A percentile compares a stretch with the other conserved stretches of the same genome.
These are phyloP conservation scores for Hirtodrosophila duncani DNA, from an alignment of 2,888 invertebrate species.

Conservation along the genomic window DNA sequence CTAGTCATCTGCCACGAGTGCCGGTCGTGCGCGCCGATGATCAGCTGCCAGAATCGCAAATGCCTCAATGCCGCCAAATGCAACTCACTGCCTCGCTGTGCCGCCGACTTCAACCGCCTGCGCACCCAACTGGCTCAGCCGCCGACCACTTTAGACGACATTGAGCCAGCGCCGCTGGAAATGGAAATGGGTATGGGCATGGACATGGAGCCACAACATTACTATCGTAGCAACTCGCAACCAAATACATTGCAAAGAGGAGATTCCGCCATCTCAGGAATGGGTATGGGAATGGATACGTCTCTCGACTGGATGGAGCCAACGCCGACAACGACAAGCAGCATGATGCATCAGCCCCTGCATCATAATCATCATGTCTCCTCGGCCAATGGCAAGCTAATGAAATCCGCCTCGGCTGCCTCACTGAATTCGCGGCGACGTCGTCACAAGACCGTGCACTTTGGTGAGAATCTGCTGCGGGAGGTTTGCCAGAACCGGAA, in stretches of 20 bases:
- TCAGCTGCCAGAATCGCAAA: conserved; percentile 78
- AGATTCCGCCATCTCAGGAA: conserved; percentile 74
- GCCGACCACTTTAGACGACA: conserved; percentile 72
- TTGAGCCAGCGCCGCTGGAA: conserved; percentile 67
- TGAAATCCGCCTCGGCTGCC: conserved; percentile 81
- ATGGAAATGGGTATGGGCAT: too few relatives aligned
- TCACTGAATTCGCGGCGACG: conserved; percentile 84
- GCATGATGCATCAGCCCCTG: conserved; percentile 33
- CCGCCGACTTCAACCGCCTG: conserved; percentile 77
- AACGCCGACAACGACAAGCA: conserved; percentile 10
- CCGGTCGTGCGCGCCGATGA: conserved; percentile 76
- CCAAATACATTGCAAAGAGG: conserved; percentile 77
- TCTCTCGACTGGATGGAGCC: conserved; percentile 50
- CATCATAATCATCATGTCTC: conserved; percentile 41
- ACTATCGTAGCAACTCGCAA: conserved; percentile 77
- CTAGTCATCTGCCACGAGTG: conserved; percentile 77
- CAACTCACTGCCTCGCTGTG: conserved; percentile 79
- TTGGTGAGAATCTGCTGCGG: conserved; percentile 86
- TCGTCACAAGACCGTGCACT: conserved; percentile 88
- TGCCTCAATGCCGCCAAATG: conserved; percentile 78
- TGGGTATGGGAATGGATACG: conserved; percentile 18
- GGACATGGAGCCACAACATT: conserved; percentile 44
- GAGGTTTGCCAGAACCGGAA: conserved; percentile 87
- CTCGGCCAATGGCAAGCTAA: conserved; percentile 73
- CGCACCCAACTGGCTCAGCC: conserved; percentile 74